Evolutionary conservation across 1,140 invertebrate species (phyloP), one percentile per base, ranked within the genome.

Genomic region (Neodiprion fabricii): DNA sequence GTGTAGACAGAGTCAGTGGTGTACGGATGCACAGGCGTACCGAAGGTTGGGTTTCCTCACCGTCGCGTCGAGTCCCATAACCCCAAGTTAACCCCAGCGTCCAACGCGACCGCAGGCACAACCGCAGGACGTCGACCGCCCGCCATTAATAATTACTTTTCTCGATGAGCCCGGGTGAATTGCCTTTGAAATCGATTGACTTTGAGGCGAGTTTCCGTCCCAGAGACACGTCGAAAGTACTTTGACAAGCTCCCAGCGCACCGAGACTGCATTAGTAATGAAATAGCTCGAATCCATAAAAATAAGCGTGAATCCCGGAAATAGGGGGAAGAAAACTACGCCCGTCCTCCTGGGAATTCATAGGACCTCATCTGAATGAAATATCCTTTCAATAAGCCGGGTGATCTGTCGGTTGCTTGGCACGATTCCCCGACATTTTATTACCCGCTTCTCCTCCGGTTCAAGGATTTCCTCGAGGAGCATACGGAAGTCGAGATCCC

Each of bases 311-410:
- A 40, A 40, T 40, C 28, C 5, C 28, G 28, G 28, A 40, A 40
- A 40, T 40, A 21, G 28, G 28, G 28, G 28, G 28, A 81, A 82
- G 81, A 80, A 83, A 84, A 84, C 83, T 17, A 61, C 53, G 53
- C 11, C 53, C 53, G 9, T 14, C 53, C 53, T 40, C 2, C 5
- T 40, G 53, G 65, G 76, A 77, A 82, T 80, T 76, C 82, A 79
- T 47, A 66, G 48, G 66, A 81, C 78, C 77, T 81, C 79, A 80
- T 77, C 79, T 78, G 82, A 81, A 84, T 85, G 84, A 85, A 85
- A 85, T 85, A 85, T 85, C 81, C 83, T 85, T 75, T 85, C 84
- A 85, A 86, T 85, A 85, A 85, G 79, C 80, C 68, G 50, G 77
- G 81, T 82, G 83, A 85, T 85, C 81, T 81, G 81, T 81, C 80